Base-by-base conservation (phyloP, 2,888 invertebrate species). In the Drosophila paranaensis region DNA sequence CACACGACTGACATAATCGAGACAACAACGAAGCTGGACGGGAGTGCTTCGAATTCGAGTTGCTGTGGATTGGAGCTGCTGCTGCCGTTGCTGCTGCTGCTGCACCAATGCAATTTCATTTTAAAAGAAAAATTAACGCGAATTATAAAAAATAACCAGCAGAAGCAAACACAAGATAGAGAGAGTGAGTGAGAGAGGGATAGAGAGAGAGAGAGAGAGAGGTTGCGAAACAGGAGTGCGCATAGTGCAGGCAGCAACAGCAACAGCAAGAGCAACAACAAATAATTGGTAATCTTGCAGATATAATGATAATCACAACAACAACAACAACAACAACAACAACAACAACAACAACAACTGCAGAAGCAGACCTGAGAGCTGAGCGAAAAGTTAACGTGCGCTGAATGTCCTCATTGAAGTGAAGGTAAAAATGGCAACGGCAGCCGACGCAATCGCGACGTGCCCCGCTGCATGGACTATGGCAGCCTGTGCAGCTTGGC, bases 41-140 rank as follows among this genome's bases (percentile, higher is more conserved):
- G 70, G 67, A 81, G 69, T 70, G 57, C 73, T 58, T 69, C 74
- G 61, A 60, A 50, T 55, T 62, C 30, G 60, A 51, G 57, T 45
- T 66, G 51, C 48, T 71, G 65, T 27, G 42, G 72, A 30, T 66
- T 50, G 48, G 48, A 50, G 61, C 5, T 54, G 74, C 46, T 66
- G 61, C 33, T 56, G 70, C 20, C 2, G 20, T 2, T 20, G 20
- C 39, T 53, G 71, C 20, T 67, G 73, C 60, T 72, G 73, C 65
- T 58, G 74, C 77, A 71, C 78, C 83, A 82, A 69, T 79, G 84
- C 88, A 84, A 88, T 84, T 84, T 84, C 80, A 77, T 76, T 84
- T 88, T 85, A 88, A 85, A 88, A 82, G 80, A 84, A 88, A 84
- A 84, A 88, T 84, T 85, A 84, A 84, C 84, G 86, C 85, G 84